Evolutionary conservation across 1,140 invertebrate genomes (phyloP), one percentile per base, ranked within the genome.

Genomic region (Pogonomyrmex californicus): DNA sequence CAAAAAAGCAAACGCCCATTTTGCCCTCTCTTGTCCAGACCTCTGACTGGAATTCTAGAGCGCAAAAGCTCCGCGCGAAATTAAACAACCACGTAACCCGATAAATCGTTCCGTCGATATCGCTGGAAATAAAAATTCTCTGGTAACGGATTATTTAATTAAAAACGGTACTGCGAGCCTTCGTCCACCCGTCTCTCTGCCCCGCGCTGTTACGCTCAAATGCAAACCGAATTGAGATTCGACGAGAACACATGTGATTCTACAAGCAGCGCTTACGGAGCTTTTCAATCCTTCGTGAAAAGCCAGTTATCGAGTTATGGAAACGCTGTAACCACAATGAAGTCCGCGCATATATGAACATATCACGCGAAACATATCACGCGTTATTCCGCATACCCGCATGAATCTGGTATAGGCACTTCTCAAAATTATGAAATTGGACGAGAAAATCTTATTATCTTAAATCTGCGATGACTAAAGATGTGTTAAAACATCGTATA

Each of bases 61-160:
- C 41, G 71, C 58, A 86, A 91, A 90, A 78, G 81, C 71, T 87
- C 62, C 38, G 77, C 76, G 38, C 65, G 81, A 91, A 91, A 91
- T 91, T 91, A 92, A 91, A 90, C 77, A 88, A 86, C 76, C 88
- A 58, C 83, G 81, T 91, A 91, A 92, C 66, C 86, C 86, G 86
- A 91, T 91, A 90, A 92, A 90, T 91, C 85, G 79, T 86, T 71
- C 88, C 66, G 75, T 87, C 78, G 65, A 91, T 89, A 90, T 86
- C 58, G 70, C 62, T 56, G 83, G 87, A 87, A 90, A 91, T 91
- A 91, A 92, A 91, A 92, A 87, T 91, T 90, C 75, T 77, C 71
- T 51, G 54, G 23, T 51, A 81, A 58, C 71, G 83, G 83, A 88
- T 90, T 91, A 91, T 92, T 90, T 88, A 91, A 91, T 92, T 91